phyloP scores from a whole-genome alignment of 2,113 vertebrate genomes.

The Microtus montanus region DNA sequence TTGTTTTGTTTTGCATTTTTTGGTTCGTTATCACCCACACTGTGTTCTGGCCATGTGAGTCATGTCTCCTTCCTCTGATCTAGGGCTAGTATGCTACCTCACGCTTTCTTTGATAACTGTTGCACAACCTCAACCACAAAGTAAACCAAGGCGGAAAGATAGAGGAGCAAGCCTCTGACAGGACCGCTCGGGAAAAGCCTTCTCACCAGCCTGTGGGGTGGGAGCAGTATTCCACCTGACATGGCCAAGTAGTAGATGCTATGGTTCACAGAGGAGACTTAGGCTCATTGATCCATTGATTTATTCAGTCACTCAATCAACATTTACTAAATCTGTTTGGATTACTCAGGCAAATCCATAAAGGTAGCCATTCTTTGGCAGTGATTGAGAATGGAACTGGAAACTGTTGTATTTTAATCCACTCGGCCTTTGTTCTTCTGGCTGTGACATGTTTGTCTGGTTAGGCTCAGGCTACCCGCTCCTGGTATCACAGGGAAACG shows the following conservation, averaged over 20 bases:
- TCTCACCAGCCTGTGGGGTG: not conserved
- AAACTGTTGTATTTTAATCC: conserved; percentile 2
- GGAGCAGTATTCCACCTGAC: not conserved
- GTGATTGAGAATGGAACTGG: not conserved
- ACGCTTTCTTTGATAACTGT: not conserved
- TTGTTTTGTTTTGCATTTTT: not conserved
- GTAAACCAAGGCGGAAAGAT: not conserved
- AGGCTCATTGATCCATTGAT: not conserved
- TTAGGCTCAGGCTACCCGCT: not conserved
- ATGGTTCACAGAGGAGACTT: not conserved
- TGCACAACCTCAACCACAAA: not conserved
- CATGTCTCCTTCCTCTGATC: not conserved
- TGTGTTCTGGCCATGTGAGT: not conserved
- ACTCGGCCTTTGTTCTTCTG: not conserved
- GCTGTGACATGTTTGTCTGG: not conserved
- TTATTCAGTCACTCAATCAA: not conserved
- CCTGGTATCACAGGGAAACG: not conserved
- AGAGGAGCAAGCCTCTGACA: not conserved
- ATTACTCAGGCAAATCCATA: not conserved
- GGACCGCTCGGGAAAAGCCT: not conserved
- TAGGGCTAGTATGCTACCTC: not conserved
- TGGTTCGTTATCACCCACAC: not conserved
- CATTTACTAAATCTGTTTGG: conserved; percentile 3
- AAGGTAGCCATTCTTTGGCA: not conserved
- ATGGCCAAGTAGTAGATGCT: not conserved